phyloP scores from a whole-genome alignment of 2,888 invertebrate species.

The Thera britannica region DNA sequence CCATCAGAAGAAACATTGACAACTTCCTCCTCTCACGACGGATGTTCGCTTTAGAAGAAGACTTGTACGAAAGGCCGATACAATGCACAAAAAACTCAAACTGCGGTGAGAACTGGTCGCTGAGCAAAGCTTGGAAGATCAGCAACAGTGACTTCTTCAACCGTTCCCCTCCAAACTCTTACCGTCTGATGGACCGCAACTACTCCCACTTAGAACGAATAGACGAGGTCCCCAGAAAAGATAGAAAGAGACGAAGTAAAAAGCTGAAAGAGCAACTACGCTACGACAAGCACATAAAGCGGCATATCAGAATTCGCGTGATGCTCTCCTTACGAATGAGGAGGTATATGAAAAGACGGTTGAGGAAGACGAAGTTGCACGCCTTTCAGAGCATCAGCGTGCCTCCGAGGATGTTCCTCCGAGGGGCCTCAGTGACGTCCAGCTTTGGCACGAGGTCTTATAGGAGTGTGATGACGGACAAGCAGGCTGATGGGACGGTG shows the following conservation, averaged over 20 bases:
- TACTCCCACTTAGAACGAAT: conserved; percentile 64
- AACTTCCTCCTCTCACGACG: conserved; percentile 71
- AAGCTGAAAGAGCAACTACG: conserved; percentile 78
- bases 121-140: conserved; percentile 79
- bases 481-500: conserved; percentile 72
- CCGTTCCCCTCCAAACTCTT: conserved; percentile 61
- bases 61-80: conserved; percentile 77
- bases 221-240: conserved; percentile 71
- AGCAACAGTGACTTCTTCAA: conserved; percentile 70
- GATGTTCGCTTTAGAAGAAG: conserved; percentile 75
- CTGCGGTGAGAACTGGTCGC: conserved; percentile 80
- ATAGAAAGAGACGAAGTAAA: conserved; percentile 63
- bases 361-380: conserved; percentile 57
- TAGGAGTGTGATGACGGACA: conserved; percentile 74
- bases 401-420: conserved; percentile 68
- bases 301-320: conserved; percentile 87
- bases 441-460: conserved; percentile 77
- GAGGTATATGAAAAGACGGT: conserved; percentile 74
- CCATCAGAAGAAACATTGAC: conserved; percentile 72
- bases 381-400: conserved; percentile 59
- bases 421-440: conserved; percentile 66
- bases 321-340: conserved; percentile 88
- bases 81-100: conserved; percentile 65
- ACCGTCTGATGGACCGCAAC: conserved; percentile 56
- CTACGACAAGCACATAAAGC: conserved; percentile 85